A percentile compares a stretch with the other conserved stretches of the same genome.
These are phyloP conservation scores for Megaustenia siamemsis DNA, from an alignment of 2,888 invertebrate genomes.

Conservation along the genomic window DNA sequence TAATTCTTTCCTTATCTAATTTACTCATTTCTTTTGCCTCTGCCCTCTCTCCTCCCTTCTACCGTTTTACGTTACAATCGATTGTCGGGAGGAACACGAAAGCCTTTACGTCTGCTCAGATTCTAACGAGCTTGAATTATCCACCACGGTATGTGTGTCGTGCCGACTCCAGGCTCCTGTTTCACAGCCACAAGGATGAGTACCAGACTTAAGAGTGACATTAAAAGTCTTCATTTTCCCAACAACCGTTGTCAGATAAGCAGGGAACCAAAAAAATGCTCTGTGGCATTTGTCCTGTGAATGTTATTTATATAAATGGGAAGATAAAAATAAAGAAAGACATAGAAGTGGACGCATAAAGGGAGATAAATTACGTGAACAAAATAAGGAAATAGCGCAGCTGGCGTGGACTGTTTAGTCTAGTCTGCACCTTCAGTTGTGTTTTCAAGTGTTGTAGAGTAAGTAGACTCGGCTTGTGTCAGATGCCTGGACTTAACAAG, in stretches of 20 bases:
- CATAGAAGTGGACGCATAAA: not conserved
- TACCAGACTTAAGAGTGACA: not conserved
- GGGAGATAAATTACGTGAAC: too few species aligned
- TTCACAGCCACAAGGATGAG: not conserved
- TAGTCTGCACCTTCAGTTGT: too few species aligned
- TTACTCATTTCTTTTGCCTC: not conserved
- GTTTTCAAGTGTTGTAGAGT: too few species aligned
- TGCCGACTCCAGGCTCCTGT: not conserved
- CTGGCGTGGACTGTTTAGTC: too few species aligned
- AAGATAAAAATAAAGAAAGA: not conserved
- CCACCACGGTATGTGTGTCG: not conserved
- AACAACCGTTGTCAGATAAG: too few species aligned
- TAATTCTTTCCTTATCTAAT: not conserved
- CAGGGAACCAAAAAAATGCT: too few species aligned
- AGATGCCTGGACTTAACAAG: too few species aligned
- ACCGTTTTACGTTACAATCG: not conserved
- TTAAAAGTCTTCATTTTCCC: not conserved
- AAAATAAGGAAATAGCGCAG: too few species aligned
- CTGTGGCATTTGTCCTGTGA: too few species aligned
- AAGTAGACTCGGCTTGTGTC: too few species aligned
- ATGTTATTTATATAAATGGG: too few species aligned
- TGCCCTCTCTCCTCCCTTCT: not conserved
- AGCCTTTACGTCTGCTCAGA: not conserved
- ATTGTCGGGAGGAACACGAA: too few species aligned
- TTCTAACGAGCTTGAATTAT: constrained; percentile 29